Evolutionary conservation across 2,113 vertebrate genomes (phyloP), one percentile per base, ranked within the genome.

Genomic region (Circaetus gallicus): DNA sequence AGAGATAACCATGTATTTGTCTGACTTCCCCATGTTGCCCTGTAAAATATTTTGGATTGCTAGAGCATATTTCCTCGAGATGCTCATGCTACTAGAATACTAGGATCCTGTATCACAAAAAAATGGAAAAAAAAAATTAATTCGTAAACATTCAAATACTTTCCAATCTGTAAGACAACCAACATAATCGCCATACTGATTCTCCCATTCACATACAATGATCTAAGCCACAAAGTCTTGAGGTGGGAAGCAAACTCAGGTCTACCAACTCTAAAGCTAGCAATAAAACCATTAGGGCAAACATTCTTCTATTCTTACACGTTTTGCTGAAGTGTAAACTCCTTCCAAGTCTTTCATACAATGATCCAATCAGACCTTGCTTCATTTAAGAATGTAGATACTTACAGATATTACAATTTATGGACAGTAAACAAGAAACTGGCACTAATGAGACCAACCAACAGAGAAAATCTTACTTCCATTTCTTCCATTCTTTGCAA

Each of bases 401-500:
- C 28, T 85, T 71, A 81, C 5, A 81, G 42, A 59, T 26, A 70
- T 6, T 65, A 63, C 15, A 49, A 45, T 53, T 47, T 66, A 72
- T 36, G 42, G n/a, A 55, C 16, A 81, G 36, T 38, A 80, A 96
- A 52, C 47, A 69, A 80, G n/a, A 63, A 93, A 88, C 22, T 61
- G 11, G 19, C 17, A 61, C 45, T 58, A 65, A 52, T 21, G 45
- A 93, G 55, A 92, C 40, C 32, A 90, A 50, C 6, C 21, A 66
- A 82, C 28, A 83, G 55, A 61, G 21, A 62, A 76, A 82, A 86
- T 56, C 93, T 97, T 97, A 99, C 99, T 98, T 99, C 99, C 80
- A 99, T 99, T 96, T 99, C 99, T 96, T 99, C 99, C 99, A 99
- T 99, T 91, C 99, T 98, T 86, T 98, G 98, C 95, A 99, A 98